Percentiles rank a stretch among this genome's conserved stretches.
Conservation (phyloP, 2,888 invertebrate genomes). For the Aromia moschata region DNA sequence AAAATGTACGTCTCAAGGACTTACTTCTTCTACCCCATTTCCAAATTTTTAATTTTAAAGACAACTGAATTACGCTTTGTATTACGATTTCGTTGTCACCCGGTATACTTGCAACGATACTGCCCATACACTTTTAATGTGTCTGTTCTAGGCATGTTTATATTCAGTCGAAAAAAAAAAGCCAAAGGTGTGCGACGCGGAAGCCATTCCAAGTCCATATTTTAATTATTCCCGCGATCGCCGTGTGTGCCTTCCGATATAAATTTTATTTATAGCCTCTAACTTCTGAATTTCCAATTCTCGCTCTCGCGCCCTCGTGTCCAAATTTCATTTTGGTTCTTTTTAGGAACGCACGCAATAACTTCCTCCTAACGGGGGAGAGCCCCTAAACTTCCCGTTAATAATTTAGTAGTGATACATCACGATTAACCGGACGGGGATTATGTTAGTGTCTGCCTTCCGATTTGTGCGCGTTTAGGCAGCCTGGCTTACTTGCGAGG, state of each 20-base stretch:
- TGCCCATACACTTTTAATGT: too few relatives aligned
- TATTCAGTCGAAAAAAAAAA: too few relatives aligned
- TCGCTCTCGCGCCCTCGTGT: conserved; percentile 20
- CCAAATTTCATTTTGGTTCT: conserved; percentile 29
- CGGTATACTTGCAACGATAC: too few relatives aligned
- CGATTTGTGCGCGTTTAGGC: conserved; percentile 33
- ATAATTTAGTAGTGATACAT: conserved; percentile 41
- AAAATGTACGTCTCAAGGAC: too few relatives aligned
- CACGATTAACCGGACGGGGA: conserved; percentile 40
- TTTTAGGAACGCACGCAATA: conserved; percentile 26
- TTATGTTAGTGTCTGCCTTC: conserved; percentile 38
- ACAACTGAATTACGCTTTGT: too few relatives aligned
- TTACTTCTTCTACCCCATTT: too few relatives aligned
- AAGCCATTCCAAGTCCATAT: not conserved
- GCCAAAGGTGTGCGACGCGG: too few relatives aligned
- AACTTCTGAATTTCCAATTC: conserved; percentile 24
- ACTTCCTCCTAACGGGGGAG: conserved; percentile 18
- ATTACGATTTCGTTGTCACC: too few relatives aligned
- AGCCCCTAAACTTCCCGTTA: conserved; percentile 35
- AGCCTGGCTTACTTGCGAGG: conserved; percentile 8
- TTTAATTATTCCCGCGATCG: not conserved
- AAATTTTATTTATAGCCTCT: conserved; percentile 25
- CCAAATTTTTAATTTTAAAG: too few relatives aligned
- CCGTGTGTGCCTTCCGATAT: not conserved
- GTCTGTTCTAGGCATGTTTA: too few relatives aligned